These are phyloP conservation scores for Clostera curtula DNA, from an alignment of 2,888 invertebrate species.

Conservation along the genomic window DNA sequence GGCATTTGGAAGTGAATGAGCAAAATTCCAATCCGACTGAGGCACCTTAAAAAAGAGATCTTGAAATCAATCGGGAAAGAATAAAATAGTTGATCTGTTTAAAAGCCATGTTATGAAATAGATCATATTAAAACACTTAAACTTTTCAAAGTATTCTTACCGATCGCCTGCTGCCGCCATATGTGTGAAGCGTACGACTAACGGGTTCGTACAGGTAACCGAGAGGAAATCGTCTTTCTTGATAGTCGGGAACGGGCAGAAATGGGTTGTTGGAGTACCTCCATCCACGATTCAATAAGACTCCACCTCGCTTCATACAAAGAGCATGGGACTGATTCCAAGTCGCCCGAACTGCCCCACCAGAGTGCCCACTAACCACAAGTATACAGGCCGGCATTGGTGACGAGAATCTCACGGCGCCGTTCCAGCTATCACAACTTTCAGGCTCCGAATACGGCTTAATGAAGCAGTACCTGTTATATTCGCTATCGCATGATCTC, in stretches of 20 bases:
- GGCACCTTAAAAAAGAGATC: constrained; percentile 35
- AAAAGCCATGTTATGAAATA: too few species aligned
- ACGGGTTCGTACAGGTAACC: too few species aligned
- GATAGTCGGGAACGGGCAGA: constrained; percentile 22
- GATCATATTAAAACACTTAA: too few species aligned
- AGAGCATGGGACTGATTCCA: constrained; percentile 49
- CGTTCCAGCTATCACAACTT: constrained; percentile 34
- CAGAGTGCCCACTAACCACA: constrained; percentile 32
- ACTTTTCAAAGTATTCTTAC: too few species aligned
- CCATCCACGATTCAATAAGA: constrained; percentile 57
- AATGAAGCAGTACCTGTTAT: constrained; percentile 57
- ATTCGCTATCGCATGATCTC: constrained; percentile 44
- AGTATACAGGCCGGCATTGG: constrained; percentile 51
- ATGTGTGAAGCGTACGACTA: too few species aligned
- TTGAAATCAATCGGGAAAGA: constrained; percentile 14
- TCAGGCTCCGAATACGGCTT: constrained; percentile 39
- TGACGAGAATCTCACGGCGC: constrained; percentile 41
- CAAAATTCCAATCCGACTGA: constrained; percentile 39
- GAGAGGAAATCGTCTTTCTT: too few species aligned
- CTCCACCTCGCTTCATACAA: constrained; percentile 40
- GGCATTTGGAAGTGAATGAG: constrained; percentile 18
- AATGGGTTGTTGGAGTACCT: constrained; percentile 48
- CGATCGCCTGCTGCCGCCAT: too few species aligned
- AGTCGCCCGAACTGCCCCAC: constrained; percentile 48
- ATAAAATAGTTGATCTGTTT: too few species aligned